Conservation (phyloP, 2,113 vertebrate genomes). For the Cryptoleucopteryx plumbea region DNA sequence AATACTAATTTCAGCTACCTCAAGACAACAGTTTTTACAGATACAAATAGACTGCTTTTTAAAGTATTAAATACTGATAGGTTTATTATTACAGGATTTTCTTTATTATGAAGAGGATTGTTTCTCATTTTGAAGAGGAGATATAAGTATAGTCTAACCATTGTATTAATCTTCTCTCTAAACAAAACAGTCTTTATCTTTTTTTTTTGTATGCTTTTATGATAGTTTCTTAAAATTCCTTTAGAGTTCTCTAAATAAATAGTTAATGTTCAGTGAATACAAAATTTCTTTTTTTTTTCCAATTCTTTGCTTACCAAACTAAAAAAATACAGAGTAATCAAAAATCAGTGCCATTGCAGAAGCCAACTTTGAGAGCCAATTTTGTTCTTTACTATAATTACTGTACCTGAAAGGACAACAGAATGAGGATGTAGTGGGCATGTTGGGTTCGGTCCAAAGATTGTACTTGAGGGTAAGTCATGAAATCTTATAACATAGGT, state of each 20-base stretch:
- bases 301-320: not conserved
- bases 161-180: not conserved
- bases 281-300: not conserved
- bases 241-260: not conserved
- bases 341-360: not conserved
- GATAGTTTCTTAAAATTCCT: not conserved
- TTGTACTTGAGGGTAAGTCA: not conserved
- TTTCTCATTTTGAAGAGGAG: not conserved
- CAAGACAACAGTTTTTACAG: not conserved
- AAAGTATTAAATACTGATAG: not conserved
- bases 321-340: not conserved
- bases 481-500: not conserved
- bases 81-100: not conserved
- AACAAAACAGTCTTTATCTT: not conserved
- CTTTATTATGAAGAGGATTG: not conserved
- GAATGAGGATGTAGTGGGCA: not conserved
- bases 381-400: not conserved
- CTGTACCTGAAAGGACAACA: not conserved
- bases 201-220: not conserved
- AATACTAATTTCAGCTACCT: not conserved
- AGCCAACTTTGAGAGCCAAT: not conserved
- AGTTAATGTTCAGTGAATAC: not conserved
- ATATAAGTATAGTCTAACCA: not conserved
- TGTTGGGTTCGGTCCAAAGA: not conserved
- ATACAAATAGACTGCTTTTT: not conserved